These are phyloP conservation scores for Plectropomus leopardus DNA, from an alignment of 2,113 vertebrate genomes.

Conservation along the genomic window DNA sequence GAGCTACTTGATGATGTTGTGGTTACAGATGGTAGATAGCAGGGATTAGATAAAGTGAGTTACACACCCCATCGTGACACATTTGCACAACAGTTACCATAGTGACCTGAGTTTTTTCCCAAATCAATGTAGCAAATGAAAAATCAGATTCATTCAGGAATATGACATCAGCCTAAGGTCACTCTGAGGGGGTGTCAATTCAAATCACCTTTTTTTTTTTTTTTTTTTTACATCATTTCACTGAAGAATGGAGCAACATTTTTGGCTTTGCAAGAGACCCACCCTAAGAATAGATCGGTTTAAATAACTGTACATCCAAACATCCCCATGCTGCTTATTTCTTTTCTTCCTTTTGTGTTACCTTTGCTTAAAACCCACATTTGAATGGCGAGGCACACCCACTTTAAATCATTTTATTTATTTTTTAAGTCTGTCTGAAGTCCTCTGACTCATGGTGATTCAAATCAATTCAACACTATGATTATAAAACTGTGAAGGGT, in stretches of 20 bases:
- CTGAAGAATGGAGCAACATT: background rate
- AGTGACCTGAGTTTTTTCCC: slow-evolving; percentile 1
- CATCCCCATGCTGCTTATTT: background rate
- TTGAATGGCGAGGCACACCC: background rate
- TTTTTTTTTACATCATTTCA: background rate
- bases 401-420: slow-evolving; percentile 7
- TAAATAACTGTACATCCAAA: background rate
- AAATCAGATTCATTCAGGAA: background rate
- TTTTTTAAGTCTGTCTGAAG: slow-evolving; percentile 1
- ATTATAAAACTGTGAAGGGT: background rate
- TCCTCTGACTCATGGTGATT: slow-evolving; percentile 11
- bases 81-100: background rate
- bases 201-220: background rate
- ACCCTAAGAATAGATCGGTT: background rate
- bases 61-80: too few relatives aligned
- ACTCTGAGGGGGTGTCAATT: background rate
- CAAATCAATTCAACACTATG: background rate
- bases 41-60: background rate
- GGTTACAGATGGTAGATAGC: background rate
- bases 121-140: background rate
- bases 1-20: background rate
- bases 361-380: background rate
- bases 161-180: background rate
- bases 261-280: background rate
- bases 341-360: background rate